Percentiles rank a stretch among this genome's conserved stretches.
phyloP scores from a whole-genome alignment of 2,888 invertebrate genomes.

The Merodon equestris region DNA sequence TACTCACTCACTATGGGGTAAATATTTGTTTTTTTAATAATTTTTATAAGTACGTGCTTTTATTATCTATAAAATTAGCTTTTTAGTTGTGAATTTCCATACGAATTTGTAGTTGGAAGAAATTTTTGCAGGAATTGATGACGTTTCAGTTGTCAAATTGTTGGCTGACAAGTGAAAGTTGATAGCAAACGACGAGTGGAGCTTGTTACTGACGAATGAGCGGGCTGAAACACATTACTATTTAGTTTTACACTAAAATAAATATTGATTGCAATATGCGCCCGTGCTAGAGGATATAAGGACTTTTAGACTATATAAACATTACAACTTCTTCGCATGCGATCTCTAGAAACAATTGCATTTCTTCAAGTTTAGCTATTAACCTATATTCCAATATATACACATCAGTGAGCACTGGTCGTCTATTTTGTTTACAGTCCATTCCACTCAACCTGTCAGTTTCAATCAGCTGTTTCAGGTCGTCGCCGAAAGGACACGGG shows the following conservation, averaged over 20 bases:
- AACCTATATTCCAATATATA: too few species aligned
- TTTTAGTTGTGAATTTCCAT: conserved; percentile 15
- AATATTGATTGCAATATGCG: too few species aligned
- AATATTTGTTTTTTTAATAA: too few species aligned
- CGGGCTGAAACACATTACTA: not conserved
- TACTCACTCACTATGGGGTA: too few species aligned
- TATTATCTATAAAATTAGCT: not conserved
- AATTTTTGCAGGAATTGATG: conserved; percentile 43
- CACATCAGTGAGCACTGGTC: too few species aligned
- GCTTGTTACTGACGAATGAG: not conserved
- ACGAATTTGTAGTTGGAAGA: not conserved
- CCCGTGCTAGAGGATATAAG: too few species aligned
- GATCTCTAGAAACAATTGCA: too few species aligned
- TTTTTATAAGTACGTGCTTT: not conserved
- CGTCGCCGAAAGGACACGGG: not conserved
- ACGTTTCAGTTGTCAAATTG: conserved; percentile 40
- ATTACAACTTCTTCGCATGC: too few species aligned
- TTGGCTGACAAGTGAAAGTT: conserved; percentile 23
- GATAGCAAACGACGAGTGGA: conserved; percentile 8
- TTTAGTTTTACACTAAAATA: too few species aligned
- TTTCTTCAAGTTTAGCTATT: too few species aligned
- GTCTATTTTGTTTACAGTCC: conserved; percentile 2
- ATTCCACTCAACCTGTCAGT: conserved; percentile 4
- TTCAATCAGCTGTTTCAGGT: conserved; percentile 21
- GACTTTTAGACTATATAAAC: too few species aligned